Evolutionary conservation across 2,113 vertebrate genomes (phyloP), one percentile per base, ranked within the genome.

Genomic region (Ophthalmolycus amberensis): DNA sequence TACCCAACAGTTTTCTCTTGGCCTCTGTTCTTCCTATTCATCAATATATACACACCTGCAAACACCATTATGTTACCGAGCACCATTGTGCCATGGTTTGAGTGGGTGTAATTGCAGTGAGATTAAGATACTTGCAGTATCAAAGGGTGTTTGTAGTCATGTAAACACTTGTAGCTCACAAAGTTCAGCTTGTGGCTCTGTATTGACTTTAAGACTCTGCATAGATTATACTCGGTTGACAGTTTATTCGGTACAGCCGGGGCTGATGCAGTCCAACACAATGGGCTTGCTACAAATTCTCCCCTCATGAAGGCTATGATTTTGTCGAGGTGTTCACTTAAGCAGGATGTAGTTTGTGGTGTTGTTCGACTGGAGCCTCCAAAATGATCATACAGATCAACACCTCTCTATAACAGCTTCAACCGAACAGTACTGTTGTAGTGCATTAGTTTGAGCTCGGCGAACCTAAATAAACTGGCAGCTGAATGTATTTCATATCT

Each of bases 1-100:
- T 71, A 79, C 71, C 71, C 68, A 77, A 48, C 48, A 54, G 54
- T 48, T 86, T 69, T 87, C 32, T 84, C 66, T 74, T 44, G 68
- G 76, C 77, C 63, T 79, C 63, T 77, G 25, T 75, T 66, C 20
- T 79, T 73, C 73, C 80, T 73, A 38, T 81, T 77, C 62, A 65
- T 75, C 69, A 64, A 16, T 25, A 20, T 25, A 44, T 4, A 25
- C 54, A 77, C 48, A 27, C 3, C 68, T 86, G 38, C 48, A 71
- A 74, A 84, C 50, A 62, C 20, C 27, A 12, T 34, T 27, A 44
- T 73, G 20, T 78, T 86, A 82, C 46, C 20, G 48, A 64, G 56
- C 70, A 75, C 3, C 20, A 38, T 71, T 79, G 37, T 54, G 67
- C 64, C 63, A 90, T 18, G 1, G 4, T 50, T 66, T 5, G 12